Evolutionary conservation across 2,888 invertebrate species (phyloP), one percentile per base, ranked within the genome.

Genomic region (Halictus quadricinctus): DNA sequence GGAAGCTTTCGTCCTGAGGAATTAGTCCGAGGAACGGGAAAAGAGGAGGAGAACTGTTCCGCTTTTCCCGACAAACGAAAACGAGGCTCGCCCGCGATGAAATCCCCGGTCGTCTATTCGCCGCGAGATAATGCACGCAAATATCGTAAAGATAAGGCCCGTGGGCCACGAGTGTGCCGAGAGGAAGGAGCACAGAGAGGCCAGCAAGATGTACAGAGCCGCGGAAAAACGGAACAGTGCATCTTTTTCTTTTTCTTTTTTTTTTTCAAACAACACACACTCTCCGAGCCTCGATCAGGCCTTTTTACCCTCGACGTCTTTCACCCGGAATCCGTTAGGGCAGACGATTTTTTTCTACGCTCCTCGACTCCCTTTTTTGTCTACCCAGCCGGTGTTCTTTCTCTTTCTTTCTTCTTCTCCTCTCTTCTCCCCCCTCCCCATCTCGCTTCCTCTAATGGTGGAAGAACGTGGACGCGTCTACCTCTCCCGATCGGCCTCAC

Each of bases 121-220:
- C 86, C 75, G 74, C 90, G 89, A 93, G 94, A 94, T 94, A 94
- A 93, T 92, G 90, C 90, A 91, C 88, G 94, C 94, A 94, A 94
- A 94, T 94, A 94, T 94, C 94, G 90, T 94, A 94, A 94, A 94
- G 94, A 94, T 94, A 94, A 93, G 91, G 74, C 79, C 72, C 79
- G 69, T 70, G 54, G 85, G 76, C 78, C 69, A 72, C 58, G 75
- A 79, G 84, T 46, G 50, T n/a, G 54, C 54, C n/a, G 79, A 72
- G 72, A 60, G 74, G 60, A 69, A 41, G 69, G 48, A 78, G 64
- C 76, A 58, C 41, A 46, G 50, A 66, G 43, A 58, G 60, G 43
- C 41, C 50, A 72, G 18, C 70, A 82, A 78, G 70, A 69, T 80
- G 75, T 69, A 82, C 77, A 66, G 75, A 81, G 50, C 50, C 79